Evolutionary conservation across 2,797 vertebrate genomes (phyloP), one percentile per base, ranked within the genome.

Genomic region (Channa striata): DNA sequence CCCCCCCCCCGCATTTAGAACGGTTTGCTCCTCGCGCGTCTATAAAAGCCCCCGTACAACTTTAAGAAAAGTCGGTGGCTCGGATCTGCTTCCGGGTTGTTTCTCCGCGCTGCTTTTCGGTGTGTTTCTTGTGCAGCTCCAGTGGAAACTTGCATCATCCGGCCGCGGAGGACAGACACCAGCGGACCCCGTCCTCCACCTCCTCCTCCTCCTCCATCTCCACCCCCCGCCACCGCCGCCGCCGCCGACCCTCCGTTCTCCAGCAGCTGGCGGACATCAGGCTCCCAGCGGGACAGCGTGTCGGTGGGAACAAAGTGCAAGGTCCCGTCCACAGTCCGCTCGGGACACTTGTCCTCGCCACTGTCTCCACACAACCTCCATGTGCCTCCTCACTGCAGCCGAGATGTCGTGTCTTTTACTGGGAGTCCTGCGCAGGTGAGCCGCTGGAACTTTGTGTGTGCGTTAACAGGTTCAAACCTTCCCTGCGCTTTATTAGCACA

Each of bases 351-450:
- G 59, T 59, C 34, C 33, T 44, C 44, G 2, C 19, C 1, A 5
- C 37, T 50, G n/a, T 65, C 72, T 1, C 8, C 68, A 23, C 4
- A 5, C 0, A 17, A 40, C 73, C 30, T 73, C 4, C 37, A 75
- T 72, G 68, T 42, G 47, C 50, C 30, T 61, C 64, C 81, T 36
- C 25, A 23, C 33, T 66, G 34, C 59, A 19, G 40, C 56, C 8
- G 84, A 85, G 30, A 94, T 94, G 93, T 93, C 93, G 54, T 87
- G 84, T 43, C 83, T 90, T 58, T 77, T 94, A 59, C 59, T 92
- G 30, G 86, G 89, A 89, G 88, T 88, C 37, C 60, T 93, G 50
- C 71, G 90, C 72, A 91, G 91, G 93, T 92, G 76, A 90, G 92
- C 75, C 0, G 8, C 5, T 21, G n/a, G 5, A 4, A 11, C 11